Evolutionary conservation across 2,888 invertebrate species (phyloP).

Genomic region (Xylota segnis): DNA sequence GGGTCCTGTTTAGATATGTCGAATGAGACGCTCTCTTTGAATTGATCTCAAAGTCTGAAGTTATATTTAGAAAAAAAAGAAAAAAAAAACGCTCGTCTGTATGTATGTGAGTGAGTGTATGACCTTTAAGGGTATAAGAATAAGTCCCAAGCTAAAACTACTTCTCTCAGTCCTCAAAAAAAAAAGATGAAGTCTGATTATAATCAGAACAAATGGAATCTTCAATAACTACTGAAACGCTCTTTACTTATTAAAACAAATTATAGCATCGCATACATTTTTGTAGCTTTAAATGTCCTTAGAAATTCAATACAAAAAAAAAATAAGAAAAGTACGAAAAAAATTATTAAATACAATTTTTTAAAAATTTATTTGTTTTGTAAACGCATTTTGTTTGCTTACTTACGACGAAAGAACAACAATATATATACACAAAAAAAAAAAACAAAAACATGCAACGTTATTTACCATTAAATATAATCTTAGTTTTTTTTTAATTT

Average conservation of each 20-base stretch:
- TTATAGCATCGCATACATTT: slow-evolving; percentile 67
- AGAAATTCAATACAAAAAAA: slow-evolving; percentile 51
- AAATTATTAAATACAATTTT: slow-evolving; percentile 7
- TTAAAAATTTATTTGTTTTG: slow-evolving; percentile 18
- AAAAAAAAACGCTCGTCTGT: slow-evolving; percentile 34
- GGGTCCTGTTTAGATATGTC: slow-evolving; percentile 9
- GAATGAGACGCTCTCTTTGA: slow-evolving; percentile 24
- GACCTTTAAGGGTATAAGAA: neutral
- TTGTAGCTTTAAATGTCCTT: slow-evolving; percentile 75
- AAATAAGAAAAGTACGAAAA: neutral
- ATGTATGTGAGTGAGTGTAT: neutral
- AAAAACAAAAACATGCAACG: neutral
- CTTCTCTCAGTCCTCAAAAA: neutral
- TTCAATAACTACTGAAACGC: slow-evolving; percentile 25
- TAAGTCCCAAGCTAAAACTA: slow-evolving; percentile 5
- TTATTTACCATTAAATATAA: slow-evolving; percentile 39
- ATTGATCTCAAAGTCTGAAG: slow-evolving; percentile 48
- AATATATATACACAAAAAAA: neutral
- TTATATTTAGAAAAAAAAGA: slow-evolving; percentile 1
- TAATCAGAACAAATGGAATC: neutral
- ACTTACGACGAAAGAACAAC: slow-evolving; percentile 12
- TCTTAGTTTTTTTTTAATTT: slow-evolving; percentile 46
- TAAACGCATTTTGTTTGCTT: slow-evolving; percentile 31
- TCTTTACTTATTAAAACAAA: slow-evolving; percentile 20
- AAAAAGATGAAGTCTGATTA: neutral